Conservation (phyloP, 2,888 invertebrate genomes). For the Ommatoiulus sabulosus region DNA sequence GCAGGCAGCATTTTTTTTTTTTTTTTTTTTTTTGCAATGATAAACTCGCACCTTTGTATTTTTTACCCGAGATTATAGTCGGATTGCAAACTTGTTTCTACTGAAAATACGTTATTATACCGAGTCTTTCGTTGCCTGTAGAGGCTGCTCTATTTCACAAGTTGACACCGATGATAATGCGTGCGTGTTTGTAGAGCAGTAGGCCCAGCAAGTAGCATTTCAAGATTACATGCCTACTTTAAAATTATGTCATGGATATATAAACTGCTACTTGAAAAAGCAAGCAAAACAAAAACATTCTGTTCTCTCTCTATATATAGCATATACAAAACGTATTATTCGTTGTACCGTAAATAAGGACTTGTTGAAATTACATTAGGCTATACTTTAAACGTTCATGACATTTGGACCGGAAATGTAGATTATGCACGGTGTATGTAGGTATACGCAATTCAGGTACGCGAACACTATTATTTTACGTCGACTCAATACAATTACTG, state of each 20-base stretch:
- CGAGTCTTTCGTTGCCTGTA: not conserved
- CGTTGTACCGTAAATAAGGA: not conserved
- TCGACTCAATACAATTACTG: not conserved
- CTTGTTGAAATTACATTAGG: not conserved
- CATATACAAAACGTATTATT: too few relatives aligned
- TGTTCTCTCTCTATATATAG: not conserved
- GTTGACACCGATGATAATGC: not conserved
- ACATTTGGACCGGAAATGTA: not conserved
- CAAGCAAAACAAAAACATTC: not conserved
- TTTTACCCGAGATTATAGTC: not conserved
- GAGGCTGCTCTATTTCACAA: slow-evolving; percentile 1
- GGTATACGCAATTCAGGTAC: not conserved
- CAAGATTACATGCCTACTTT: not conserved
- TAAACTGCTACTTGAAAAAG: not conserved
- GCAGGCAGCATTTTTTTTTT: not conserved
- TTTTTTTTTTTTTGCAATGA: not conserved
- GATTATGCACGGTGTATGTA: not conserved
- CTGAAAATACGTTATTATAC: not conserved
- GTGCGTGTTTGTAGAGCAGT: not conserved
- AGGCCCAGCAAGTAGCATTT: not conserved
- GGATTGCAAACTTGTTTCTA: not conserved
- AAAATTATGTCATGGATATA: slow-evolving; percentile 1
- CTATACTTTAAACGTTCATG: not conserved
- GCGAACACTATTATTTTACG: not conserved
- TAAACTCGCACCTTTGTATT: not conserved